Percentiles rank a stretch among this genome's conserved stretches.
These are phyloP conservation scores for Scaptomyza montana DNA, from an alignment of 1,140 invertebrate species.

Conservation along the genomic window DNA sequence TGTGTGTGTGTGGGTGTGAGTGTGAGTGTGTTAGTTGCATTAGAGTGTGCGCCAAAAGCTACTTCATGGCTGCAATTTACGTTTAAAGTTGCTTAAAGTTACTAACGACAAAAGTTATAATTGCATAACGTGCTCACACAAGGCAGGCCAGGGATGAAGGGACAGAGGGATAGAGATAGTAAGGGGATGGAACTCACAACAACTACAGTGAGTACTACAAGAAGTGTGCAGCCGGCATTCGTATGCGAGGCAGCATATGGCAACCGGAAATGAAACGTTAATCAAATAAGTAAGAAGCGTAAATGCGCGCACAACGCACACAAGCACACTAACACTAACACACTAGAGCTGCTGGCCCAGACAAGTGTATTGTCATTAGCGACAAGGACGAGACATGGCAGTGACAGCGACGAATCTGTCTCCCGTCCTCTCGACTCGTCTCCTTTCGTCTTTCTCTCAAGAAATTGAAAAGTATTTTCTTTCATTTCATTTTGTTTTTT, in stretches of 20 bases:
- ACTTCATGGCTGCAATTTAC: conserved; percentile 82
- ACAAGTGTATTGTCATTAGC: conserved; percentile 81
- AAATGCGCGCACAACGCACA: conserved; percentile 61
- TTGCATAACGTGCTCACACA: conserved; percentile 75
- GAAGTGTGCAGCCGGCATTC: conserved; percentile 54
- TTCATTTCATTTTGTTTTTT: neutral
- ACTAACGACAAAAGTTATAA: conserved; percentile 84
- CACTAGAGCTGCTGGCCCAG: conserved; percentile 18
- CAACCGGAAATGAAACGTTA: conserved; percentile 82
- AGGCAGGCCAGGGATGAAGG: conserved; percentile 8
- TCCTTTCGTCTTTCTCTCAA: neutral
- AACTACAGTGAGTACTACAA: neutral
- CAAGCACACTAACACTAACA: conserved; percentile 6
- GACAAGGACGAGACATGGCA: conserved; percentile 61
- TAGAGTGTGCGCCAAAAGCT: conserved; percentile 75
- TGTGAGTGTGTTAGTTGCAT: conserved; percentile 41
- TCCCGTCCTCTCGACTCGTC: neutral
- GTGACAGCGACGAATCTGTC: conserved; percentile 53
- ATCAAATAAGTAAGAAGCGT: conserved; percentile 81
- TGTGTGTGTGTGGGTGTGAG: conserved; percentile 14
- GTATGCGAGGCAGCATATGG: conserved; percentile 78
- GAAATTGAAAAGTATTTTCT: conserved; percentile 69
- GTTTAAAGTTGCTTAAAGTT: conserved; percentile 83
- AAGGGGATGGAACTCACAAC: neutral
- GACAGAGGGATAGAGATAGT: neutral